Percentiles rank a stretch among this genome's conserved stretches.
Evolutionary conservation across 2,797 vertebrate species (phyloP).

Genomic region (Acanthurus tractus): DNA sequence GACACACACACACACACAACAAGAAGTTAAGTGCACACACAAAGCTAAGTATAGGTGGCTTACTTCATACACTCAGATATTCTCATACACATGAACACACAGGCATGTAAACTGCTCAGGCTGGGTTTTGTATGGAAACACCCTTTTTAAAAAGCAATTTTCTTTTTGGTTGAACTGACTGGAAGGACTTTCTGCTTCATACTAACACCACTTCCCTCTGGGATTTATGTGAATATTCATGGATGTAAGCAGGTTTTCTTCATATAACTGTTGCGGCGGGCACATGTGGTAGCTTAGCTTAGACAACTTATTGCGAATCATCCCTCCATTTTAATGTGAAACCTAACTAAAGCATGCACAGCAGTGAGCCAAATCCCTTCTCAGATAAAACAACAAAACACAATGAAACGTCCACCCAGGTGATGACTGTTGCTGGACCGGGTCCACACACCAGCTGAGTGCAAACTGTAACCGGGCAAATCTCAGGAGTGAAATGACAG

Average conservation of each 20-base stretch:
- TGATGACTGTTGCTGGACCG: constrained; percentile 44
- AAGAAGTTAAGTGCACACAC: constrained; percentile 40
- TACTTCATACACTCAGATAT: constrained; percentile 45
- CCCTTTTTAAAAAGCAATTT: constrained; percentile 38
- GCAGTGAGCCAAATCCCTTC: constrained; percentile 48
- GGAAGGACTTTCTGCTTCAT: constrained; percentile 17
- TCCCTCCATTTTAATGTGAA: constrained; percentile 16
- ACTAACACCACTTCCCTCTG: constrained; percentile 20
- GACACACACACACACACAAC: constrained; percentile 3
- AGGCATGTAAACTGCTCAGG: constrained; percentile 61
- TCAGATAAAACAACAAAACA: constrained; percentile 15
- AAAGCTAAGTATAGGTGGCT: constrained; percentile 67
- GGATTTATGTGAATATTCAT: constrained; percentile 25
- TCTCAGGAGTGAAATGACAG: constrained; percentile 50
- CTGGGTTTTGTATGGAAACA: constrained; percentile 46
- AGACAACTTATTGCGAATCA: constrained; percentile 23
- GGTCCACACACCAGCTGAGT: constrained; percentile 34
- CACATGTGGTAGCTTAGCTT: constrained; percentile 36
- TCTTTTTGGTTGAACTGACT: constrained; percentile 43
- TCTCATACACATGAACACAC: constrained; percentile 45
- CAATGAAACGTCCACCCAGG: constrained; percentile 35
- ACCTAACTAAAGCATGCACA: constrained; percentile 17
- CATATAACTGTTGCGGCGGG: constrained; percentile 33
- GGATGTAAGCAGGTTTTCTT: constrained; percentile 22
- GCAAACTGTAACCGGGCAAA: constrained; percentile 50